Base-by-base conservation (phyloP, 2,797 vertebrate genomes). In the Peromyscus eremicus region DNA sequence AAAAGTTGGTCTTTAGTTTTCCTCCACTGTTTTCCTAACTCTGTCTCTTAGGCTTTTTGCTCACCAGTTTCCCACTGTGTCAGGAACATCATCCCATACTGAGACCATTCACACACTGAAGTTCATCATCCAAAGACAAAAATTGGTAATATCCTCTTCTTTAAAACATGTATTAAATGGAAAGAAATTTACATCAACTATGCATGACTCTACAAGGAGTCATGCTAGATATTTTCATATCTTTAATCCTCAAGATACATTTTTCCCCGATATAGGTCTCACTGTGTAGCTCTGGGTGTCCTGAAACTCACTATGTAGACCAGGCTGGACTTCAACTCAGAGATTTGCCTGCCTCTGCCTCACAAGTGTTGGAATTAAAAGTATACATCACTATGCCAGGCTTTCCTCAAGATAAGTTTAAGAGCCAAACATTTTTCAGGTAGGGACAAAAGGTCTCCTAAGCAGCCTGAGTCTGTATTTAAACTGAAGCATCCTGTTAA, bases 371-470 rank as follows among this genome's bases (percentile, higher is more conserved):
- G 81, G 37, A 81, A 83, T 62, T 82, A 62, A 83, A 40, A 25
- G 13, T 64, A n/a, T 83, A 4, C 4, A 43, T 83, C 57, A 62
- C 25, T 32, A 8, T 25, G 81, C 25, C 37, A 43, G 37, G 25
- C 80, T 43, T 83, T 64, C 37, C 25, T 83, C 25, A 83, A 83
- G 37, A 2, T 83, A 43, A 83, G 14, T 62, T 4, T 85, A 86
- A 17, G 29, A 94, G 19, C 84, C 32, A 90, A 84, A 94, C 80
- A 75, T 75, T 76, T 81, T 75, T 68, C 14, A 96, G 60, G 43
- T 17, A 25, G 73, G 32, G 9, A 73, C 90, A 86, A 12, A 57
- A 43, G 46, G 16, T 68, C 11, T 68, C 71, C 60, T 60, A 85
- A n/a, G 64, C 68, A 52, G 60, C 9, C 13, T n/a, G 21, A 76